Conservation (phyloP, 2,113 vertebrate species). For the Sinocyclocheilus anophthalmus region DNA sequence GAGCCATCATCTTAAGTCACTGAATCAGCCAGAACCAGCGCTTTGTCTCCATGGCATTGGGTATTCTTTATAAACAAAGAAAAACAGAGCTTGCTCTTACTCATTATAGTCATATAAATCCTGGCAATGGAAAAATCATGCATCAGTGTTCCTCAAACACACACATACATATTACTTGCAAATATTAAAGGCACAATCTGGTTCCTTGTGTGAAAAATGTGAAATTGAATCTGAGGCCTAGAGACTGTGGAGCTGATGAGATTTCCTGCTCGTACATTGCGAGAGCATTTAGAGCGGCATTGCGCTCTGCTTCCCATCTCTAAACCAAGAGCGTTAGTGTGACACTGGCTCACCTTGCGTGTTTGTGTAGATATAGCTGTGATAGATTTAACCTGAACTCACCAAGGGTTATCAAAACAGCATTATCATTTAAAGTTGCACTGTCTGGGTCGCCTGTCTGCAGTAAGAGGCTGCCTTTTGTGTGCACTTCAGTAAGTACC, state of each 20-base stretch:
- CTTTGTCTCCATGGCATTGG: not conserved
- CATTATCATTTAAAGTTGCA: not conserved
- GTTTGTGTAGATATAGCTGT: slow-evolving; percentile 31
- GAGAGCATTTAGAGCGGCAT: slow-evolving; percentile 20
- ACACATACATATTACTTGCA: slow-evolving; percentile 18
- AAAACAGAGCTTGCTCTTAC: slow-evolving; percentile 1
- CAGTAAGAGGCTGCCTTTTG: not conserved
- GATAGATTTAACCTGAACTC: slow-evolving; percentile 29
- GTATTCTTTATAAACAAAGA: slow-evolving; percentile 27
- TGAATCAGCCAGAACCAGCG: slow-evolving; percentile 21
- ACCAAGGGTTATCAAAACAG: slow-evolving; percentile 20
- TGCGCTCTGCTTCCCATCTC: slow-evolving; percentile 2
- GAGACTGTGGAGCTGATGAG: slow-evolving; percentile 43
- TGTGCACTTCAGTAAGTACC: not conserved
- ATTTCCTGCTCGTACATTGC: slow-evolving; percentile 39
- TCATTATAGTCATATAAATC: slow-evolving; percentile 38
- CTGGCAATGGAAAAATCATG: slow-evolving; percentile 14
- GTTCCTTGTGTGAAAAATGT: slow-evolving; percentile 46
- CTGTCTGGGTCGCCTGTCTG: not conserved
- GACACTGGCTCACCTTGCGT: not conserved
- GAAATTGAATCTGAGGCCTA: slow-evolving; percentile 47
- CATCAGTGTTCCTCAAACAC: slow-evolving; percentile 28
- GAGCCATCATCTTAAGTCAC: slow-evolving; percentile 48
- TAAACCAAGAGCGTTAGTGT: slow-evolving; percentile 24
- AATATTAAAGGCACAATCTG: slow-evolving; percentile 40